Evolutionary conservation across 2,888 invertebrate species (phyloP), one percentile per base, ranked within the genome.

Genomic region (Andrena bucephala): DNA sequence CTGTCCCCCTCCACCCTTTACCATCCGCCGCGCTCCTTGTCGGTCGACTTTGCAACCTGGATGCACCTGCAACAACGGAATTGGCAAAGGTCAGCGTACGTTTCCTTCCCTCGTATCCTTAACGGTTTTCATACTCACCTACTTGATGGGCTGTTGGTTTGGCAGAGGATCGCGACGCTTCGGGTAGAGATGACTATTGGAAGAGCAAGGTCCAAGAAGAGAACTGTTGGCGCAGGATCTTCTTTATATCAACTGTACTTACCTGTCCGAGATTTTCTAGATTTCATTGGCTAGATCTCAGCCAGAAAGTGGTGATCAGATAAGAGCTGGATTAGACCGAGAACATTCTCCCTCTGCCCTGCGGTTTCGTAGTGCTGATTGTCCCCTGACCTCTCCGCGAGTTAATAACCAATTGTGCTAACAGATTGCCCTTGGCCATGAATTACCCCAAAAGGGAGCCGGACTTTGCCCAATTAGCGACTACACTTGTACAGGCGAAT

Each of bases 11-110:
- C 68, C 65, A 52, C 63, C 57, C 1, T 42, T 50, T 48, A 57
- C 20, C 36, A 24, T 57, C 66, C 66, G 65, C 66, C 81, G 75
- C 69, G 69, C 33, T 70, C 79, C 76, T 67, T 66, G 50, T 29
- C 67, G 67, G 52, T 27, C 76, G 54, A 74, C 74, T 82, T 79
- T 72, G 82, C 87, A 88, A 87, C 85, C 83, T 81, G 84, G 62
- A 85, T 91, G 89, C 92, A 92, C 91, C 92, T 93, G 92, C 89
- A 92, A 92, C 89, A 89, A 72, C 84, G 78, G 73, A 85, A 87
- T 89, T 88, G 89, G 85, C 82, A 89, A 88, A 89, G 88, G 89
- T 89, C 88, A 89, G 84, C 85, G 75, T 68, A 75, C 71, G 74
- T 62, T 76, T 60, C 66, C 63, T 57, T 31, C 69, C 36, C 71